Evolutionary conservation across 2,888 invertebrate species (phyloP), one percentile per base, ranked within the genome.

Genomic region (Apodemia mormo): DNA sequence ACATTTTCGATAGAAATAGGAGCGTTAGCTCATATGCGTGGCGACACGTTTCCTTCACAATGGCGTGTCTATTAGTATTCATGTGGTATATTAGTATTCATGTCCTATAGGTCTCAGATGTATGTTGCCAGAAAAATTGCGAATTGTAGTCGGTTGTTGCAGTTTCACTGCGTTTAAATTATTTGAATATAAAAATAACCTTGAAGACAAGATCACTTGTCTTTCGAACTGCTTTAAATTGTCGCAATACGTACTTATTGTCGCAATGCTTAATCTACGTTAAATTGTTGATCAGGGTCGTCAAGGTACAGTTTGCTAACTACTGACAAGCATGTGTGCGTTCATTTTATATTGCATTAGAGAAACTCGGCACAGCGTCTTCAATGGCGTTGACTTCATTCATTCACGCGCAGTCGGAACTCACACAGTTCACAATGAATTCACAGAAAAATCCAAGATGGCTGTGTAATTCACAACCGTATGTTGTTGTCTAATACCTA

Each of bases 321-420:
- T 61, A 61, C 30, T 5, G 54, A 65, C 66, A 61, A 68, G 58
- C 30, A 61, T 61, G 61, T 61, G 61, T 61, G 61, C 61, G 79
- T 83, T 85, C 82, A 83, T 80, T 80, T 75, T 78, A 80, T 80
- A 79, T 83, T 85, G 86, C 86, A 83, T 81, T 85, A 82, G 81
- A 81, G 80, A 80, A 75, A 74, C 76, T 71, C 71, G 68, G 68
- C 33, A 71, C 75, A 74, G 74, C 74, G 77, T 77, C 73, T 75
- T 88, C 81, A 89, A 89, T 88, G 88, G 81, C 84, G 78, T 78
- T 81, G 79, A 81, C 78, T 81, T 83, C 90, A 90, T 90, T 90
- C 90, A 89, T 87, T 80, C 83, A 71, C 76, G 76, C 79, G 83
- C 82, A 82, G 78, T 78, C 83, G 82, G 82, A 79, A 76, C 74